Conservation (phyloP, 2,888 invertebrate genomes). For the Petrolisthes manimaculis region DNA sequence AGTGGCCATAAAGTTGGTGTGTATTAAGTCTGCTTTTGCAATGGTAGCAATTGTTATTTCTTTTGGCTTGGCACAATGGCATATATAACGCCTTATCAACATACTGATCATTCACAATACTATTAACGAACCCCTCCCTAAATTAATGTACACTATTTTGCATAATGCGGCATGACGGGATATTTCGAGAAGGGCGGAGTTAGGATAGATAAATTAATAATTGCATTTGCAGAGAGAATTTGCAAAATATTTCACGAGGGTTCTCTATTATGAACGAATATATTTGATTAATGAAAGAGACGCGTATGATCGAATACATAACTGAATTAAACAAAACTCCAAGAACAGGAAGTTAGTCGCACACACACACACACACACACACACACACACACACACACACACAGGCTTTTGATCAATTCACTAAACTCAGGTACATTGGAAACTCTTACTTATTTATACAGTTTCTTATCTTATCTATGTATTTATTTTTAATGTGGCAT, state of each 20-base stretch:
- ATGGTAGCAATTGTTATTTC: too few species aligned
- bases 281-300: background rate
- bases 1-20: too few species aligned
- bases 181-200: background rate
- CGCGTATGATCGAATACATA: background rate
- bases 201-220: background rate
- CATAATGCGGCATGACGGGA: background rate
- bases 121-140: background rate
- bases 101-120: background rate
- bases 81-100: background rate
- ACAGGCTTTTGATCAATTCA: background rate
- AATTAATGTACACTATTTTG: background rate
- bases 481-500: background rate
- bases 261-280: background rate
- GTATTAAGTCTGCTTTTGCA: too few species aligned
- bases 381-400: conserved; percentile 5
- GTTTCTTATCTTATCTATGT: background rate
- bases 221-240: background rate
- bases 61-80: too few species aligned
- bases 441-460: background rate
- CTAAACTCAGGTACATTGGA: background rate
- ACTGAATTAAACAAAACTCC: background rate
- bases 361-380: conserved; percentile 6
- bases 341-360: background rate
- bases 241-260: background rate